A percentile compares a stretch with the other conserved stretches of the same genome.
phyloP scores from a whole-genome alignment of 1,140 invertebrate species.

The Danaus melanippus region DNA sequence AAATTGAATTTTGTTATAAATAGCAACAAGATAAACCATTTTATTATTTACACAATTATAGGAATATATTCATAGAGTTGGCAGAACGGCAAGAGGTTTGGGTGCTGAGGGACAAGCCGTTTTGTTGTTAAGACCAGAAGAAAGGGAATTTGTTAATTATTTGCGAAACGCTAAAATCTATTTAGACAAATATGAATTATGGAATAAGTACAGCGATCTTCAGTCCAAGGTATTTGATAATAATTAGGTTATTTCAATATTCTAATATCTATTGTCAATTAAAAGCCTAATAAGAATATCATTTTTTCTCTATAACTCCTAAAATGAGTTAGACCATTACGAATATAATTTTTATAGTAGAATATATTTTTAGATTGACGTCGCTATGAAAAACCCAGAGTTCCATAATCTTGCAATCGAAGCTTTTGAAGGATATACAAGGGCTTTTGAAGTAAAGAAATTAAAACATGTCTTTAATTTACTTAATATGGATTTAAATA shows the following conservation, averaged over 20 bases:
- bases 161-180: constrained; percentile 90
- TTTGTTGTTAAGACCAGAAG: constrained; percentile 89
- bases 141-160: constrained; percentile 90
- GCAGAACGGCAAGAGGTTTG: constrained; percentile 93
- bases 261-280: background rate
- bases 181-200: constrained; percentile 57
- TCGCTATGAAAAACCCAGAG: constrained; percentile 89
- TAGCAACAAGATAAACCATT: no score
- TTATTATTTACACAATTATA: no score
- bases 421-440: constrained; percentile 92
- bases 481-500: constrained; percentile 84
- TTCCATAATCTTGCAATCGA: constrained; percentile 90
- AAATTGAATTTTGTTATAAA: no score
- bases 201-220: constrained; percentile 49
- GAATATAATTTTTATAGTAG: background rate
- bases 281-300: no score
- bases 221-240: constrained; percentile 38
- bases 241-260: constrained; percentile 2
- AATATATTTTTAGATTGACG: constrained; percentile 80
- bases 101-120: constrained; percentile 89
- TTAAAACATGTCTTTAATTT: constrained; percentile 93
- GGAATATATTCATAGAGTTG: constrained; percentile 91
- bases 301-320: no score
- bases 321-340: no score
- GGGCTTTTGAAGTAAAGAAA: constrained; percentile 93